Evolutionary conservation across 2,888 invertebrate species (phyloP), one percentile per base, ranked within the genome.

Genomic region (Morpho helenor): DNA sequence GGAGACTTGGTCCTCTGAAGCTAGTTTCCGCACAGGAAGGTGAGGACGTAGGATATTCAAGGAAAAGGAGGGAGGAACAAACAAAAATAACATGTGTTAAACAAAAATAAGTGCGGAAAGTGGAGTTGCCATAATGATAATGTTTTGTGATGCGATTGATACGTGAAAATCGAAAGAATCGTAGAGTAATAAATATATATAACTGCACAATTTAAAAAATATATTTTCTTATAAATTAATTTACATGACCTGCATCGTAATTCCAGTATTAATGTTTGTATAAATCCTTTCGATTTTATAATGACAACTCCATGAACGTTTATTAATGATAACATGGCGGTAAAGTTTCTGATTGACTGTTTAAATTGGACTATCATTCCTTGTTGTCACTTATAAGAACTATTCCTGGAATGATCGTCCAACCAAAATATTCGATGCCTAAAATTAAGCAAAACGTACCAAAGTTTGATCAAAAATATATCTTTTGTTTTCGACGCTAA

Each of bases 401-500:
- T 47, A 48, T 51, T n/a, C 7, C 9, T 8, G 56, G 60, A 65
- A 62, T 64, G 61, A 65, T 64, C 49, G 60, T 58, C 59, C 61
- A 57, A 63, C 56, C 54, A 53, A 63, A 65, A 57, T 52, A 59
- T 31, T 56, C 49, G 65, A 42, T 56, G 52, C 61, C 53, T 60
- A 62, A 66, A 65, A 59, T 66, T 63, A 66, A 66, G 63, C 63
- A 65, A 60, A 66, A 64, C 64, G 70, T 69, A 68, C 62, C 69
- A 67, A 72, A 71, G 67, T 71, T 63, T 63, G 57, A 70, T 68
- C 75, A 71, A 76, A 79, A 80, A 77, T 54, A 62, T 79, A 75
- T 78, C 79, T 83, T 81, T 84, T 84, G 82, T 84, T 74, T 71
- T 75, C 74, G 66, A 64, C 68, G 74, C 74, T 72, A 76, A 82